Evolutionary conservation across 2,888 invertebrate species (phyloP), one percentile per base, ranked within the genome.

Genomic region (Pristionchus maxplancki): DNA sequence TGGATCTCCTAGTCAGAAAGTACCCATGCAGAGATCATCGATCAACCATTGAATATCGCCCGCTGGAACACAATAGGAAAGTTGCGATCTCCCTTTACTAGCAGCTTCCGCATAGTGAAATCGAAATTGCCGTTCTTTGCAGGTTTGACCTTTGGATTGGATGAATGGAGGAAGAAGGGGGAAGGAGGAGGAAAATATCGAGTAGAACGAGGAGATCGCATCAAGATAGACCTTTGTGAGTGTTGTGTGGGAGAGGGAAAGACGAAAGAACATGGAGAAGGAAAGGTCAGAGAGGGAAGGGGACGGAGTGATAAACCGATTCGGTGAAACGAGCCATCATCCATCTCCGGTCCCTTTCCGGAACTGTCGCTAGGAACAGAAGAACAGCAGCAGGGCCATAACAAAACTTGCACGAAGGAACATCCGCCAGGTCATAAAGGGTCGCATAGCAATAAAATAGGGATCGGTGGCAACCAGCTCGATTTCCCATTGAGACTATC

Each of bases 101-200:
- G 48, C 48, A 13, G 48, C 81, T 81, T 81, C 81, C 44, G 81
- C 44, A 81, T 81, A 71, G 71, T 71, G 78, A 78, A 78, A 78
- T 78, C 78, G 78, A 78, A 78, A 78, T 53, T 83, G 53, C 31
- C 82, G 34, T 81, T 83, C 53, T 53, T 53, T 83, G 82, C 53
- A n/a, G 53, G 34, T 83, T 53, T 83, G 53, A 83, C 53, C 50
- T 83, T 53, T 83, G 82, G 82, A 83, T 83, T 50, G 53, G 82
- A 53, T 44, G 53, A 83, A 53, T 83, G 82, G 34, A 50, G 24
- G 53, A 83, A 53, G 53, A 40, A 81, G 81, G 50, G 24, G 44
- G 34, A 53, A 53, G 82, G 28, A 81, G 48, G 2, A 40, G 74
- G 15, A n/a, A 53, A 53, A 53, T 50, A 53, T 50, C 17, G 53